Evolutionary conservation across 1,140 invertebrate species (phyloP).

Genomic region (Drosophila nebulosa): DNA sequence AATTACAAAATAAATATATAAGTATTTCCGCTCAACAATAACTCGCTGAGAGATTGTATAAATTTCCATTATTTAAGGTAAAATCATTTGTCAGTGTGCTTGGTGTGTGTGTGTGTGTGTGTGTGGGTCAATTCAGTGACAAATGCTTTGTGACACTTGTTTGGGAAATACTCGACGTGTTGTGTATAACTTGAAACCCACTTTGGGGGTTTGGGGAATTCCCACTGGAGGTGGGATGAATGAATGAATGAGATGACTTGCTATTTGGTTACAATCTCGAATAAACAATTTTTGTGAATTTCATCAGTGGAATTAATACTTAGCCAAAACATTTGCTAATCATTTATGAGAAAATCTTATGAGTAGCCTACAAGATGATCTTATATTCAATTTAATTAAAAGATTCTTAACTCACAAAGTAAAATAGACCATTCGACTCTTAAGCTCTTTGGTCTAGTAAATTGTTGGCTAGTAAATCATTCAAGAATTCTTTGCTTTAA

Average conservation of each 20-base stretch:
- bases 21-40: slow-evolving; percentile 55
- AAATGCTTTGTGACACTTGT: neutral
- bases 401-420: no score
- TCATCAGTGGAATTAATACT: neutral
- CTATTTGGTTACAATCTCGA: neutral
- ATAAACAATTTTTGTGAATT: neutral
- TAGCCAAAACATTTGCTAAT: no score
- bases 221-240: neutral
- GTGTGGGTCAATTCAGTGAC: slow-evolving; percentile 32
- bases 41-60: slow-evolving; percentile 28
- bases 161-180: no score
- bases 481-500: no score
- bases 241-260: neutral
- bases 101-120: neutral
- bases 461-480: no score
- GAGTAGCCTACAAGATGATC: no score
- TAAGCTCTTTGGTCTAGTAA: no score
- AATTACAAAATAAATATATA: slow-evolving; percentile 33
- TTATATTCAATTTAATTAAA: no score
- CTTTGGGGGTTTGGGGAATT: neutral
- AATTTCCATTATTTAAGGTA: slow-evolving; percentile 54
- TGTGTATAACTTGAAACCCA: neutral
- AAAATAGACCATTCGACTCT: no score
- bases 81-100: slow-evolving; percentile 56
- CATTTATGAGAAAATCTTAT: no score